These are phyloP conservation scores for Phrynocephalus versicolor DNA, from an alignment of 2,113 vertebrate species.

Conservation along the genomic window DNA sequence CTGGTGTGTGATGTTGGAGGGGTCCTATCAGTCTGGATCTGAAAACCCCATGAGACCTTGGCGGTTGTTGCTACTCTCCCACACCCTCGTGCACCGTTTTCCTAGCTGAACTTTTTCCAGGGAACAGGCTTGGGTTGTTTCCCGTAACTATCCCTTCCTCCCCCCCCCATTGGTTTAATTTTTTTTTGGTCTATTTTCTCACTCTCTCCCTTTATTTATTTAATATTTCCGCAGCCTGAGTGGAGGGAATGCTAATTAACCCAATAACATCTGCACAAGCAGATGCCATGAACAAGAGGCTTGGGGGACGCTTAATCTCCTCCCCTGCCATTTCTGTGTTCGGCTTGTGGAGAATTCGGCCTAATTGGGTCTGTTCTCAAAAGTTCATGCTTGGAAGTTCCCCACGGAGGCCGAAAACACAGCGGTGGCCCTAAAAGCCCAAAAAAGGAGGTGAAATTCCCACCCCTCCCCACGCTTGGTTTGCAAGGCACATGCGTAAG, in stretches of 20 bases:
- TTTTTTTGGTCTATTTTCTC: background rate
- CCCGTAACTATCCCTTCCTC: background rate
- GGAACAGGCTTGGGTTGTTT: background rate
- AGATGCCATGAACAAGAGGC: background rate
- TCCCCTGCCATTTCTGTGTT: background rate
- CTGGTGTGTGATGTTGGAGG: too few species aligned
- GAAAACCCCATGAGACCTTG: too few species aligned
- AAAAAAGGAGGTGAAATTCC: too few species aligned
- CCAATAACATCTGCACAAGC: background rate
- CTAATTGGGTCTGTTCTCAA: background rate
- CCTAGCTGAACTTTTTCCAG: background rate
- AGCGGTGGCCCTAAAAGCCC: too few species aligned
- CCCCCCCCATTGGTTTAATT: too few species aligned
- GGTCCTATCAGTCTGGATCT: too few species aligned
- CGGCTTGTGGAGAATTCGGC: background rate
- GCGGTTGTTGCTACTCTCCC: too few species aligned
- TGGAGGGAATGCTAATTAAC: background rate
- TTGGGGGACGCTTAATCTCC: background rate
- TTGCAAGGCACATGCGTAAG: too few species aligned
- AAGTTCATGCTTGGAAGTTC: background rate
- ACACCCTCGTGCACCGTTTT: too few species aligned
- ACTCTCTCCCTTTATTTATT: background rate
- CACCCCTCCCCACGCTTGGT: too few species aligned
- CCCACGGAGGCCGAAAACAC: too few species aligned
- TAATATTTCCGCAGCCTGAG: too few species aligned